Conservation (phyloP, 2,888 invertebrate species). For the Junonia oenone region DNA sequence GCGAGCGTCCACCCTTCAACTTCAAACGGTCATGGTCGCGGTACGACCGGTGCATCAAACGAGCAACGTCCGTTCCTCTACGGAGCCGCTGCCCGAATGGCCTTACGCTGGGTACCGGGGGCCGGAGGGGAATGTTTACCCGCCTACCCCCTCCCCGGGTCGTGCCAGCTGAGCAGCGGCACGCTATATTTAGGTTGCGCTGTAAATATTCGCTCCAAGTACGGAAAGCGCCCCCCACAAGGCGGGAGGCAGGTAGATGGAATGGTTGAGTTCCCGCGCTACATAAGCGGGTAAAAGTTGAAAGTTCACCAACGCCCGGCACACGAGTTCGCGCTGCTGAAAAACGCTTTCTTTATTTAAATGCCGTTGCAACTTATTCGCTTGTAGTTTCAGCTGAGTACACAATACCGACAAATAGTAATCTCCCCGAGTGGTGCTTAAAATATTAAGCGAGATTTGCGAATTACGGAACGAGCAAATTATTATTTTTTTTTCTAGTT, state of each 20-base stretch:
- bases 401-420: slow-evolving; percentile 53
- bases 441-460: background rate
- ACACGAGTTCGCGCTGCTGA: slow-evolving; percentile 65
- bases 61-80: slow-evolving; percentile 62
- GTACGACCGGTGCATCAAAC: slow-evolving; percentile 44
- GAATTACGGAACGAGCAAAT: background rate
- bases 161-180: slow-evolving; percentile 76
- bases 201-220: slow-evolving; percentile 78
- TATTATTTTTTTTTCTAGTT: background rate
- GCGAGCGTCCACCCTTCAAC: slow-evolving; percentile 55
- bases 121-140: slow-evolving; percentile 62
- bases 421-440: slow-evolving; percentile 5
- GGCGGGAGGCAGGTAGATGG: slow-evolving; percentile 35
- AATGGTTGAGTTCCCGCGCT: slow-evolving; percentile 39
- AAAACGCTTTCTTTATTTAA: slow-evolving; percentile 75
- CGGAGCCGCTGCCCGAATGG: slow-evolving; percentile 61
- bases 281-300: slow-evolving; percentile 74
- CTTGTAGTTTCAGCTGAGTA: slow-evolving; percentile 69
- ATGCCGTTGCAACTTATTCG: slow-evolving; percentile 78
- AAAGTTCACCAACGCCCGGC: slow-evolving; percentile 74
- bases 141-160: slow-evolving; percentile 50
- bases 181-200: slow-evolving; percentile 79
- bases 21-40: slow-evolving; percentile 66
- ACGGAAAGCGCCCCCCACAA: slow-evolving; percentile 53
- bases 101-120: slow-evolving; percentile 45